Evolutionary conservation across 2,797 vertebrate genomes (phyloP).

Genomic region (Podarcis siculus): DNA sequence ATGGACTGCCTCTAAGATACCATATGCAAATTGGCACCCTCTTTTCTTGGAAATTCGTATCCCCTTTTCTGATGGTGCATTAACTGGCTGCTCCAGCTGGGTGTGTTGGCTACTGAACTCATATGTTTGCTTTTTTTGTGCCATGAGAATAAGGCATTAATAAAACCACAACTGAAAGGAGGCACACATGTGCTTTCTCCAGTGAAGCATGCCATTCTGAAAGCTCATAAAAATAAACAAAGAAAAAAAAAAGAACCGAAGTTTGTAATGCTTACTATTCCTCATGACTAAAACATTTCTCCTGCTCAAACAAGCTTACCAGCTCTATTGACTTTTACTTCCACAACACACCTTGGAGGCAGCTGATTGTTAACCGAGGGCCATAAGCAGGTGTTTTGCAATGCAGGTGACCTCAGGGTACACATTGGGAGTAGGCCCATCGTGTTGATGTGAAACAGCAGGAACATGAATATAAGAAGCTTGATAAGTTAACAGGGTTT

Average conservation of each 20-base stretch:
- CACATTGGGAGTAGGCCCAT: neutral
- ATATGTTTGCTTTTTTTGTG: neutral
- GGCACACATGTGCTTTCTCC: neutral
- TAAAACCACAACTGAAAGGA: conserved; percentile 4
- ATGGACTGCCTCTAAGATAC: too few species aligned
- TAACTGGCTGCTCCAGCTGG: neutral
- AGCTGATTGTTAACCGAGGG: neutral
- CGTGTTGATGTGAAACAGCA: neutral
- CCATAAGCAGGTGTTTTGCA: neutral
- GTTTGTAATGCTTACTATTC: neutral
- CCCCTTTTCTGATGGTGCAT: too few species aligned
- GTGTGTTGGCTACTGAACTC: neutral
- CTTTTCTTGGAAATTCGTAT: too few species aligned
- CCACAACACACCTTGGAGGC: neutral
- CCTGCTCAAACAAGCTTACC: neutral
- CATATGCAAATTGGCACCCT: too few species aligned
- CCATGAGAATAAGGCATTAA: neutral
- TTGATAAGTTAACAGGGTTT: neutral
- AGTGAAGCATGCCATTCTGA: neutral
- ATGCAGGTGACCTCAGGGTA: neutral
- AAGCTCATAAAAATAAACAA: neutral
- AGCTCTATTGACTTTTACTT: neutral
- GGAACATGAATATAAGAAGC: neutral
- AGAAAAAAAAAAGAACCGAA: neutral
- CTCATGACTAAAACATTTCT: neutral